These are phyloP conservation scores for Nemurella pictetii DNA, from an alignment of 2,888 invertebrate species.

Conservation along the genomic window DNA sequence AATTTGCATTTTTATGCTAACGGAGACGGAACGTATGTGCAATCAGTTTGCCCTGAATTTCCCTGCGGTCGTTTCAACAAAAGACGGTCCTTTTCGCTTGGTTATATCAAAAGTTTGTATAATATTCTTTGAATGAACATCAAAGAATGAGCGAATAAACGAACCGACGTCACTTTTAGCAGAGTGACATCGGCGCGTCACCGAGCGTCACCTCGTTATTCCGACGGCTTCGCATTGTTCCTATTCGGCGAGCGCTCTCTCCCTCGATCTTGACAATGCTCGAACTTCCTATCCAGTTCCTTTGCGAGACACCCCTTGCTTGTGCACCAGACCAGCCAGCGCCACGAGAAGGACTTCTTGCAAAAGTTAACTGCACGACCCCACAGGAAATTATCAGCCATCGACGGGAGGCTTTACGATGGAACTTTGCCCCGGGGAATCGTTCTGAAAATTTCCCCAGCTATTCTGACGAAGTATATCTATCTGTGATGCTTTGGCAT, in stretches of 20 bases:
- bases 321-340: not conserved
- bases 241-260: not conserved
- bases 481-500: conserved; percentile 14
- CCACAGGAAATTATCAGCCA: conserved; percentile 1
- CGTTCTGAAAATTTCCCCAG: not conserved
- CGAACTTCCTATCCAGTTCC: not conserved
- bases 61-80: not conserved
- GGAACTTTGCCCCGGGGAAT: not conserved
- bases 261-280: not conserved
- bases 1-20: not conserved
- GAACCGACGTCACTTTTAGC: not conserved
- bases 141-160: not conserved
- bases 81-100: not conserved
- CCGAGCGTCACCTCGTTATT: not conserved
- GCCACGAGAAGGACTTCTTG: not conserved
- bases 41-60: not conserved
- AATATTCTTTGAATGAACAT: not conserved
- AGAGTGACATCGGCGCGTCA: not conserved
- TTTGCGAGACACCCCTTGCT: not conserved
- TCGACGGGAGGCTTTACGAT: not conserved
- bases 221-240: not conserved
- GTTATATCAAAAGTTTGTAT: not conserved
- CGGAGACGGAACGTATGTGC: not conserved
- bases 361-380: conserved; percentile 5
- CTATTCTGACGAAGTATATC: conserved; percentile 1